Evolutionary conservation across 2,888 invertebrate genomes (phyloP).

Genomic region (Operophtera brumata): DNA sequence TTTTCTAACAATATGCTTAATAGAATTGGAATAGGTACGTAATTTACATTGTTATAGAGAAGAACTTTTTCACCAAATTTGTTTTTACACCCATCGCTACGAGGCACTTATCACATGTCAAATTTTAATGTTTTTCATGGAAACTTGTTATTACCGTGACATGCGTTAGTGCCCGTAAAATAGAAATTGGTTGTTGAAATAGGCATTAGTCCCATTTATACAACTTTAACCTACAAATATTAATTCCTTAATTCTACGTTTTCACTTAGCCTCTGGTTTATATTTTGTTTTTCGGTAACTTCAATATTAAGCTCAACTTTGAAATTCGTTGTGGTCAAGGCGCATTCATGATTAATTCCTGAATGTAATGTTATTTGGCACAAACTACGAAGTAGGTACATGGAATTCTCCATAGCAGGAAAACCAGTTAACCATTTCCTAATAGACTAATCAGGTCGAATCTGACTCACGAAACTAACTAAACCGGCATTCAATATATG

Average conservation of each 20-base stretch:
- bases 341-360: not conserved
- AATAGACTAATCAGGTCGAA: not conserved
- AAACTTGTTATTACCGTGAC: too few species aligned
- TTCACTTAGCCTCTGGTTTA: not conserved
- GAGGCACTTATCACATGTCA: too few species aligned
- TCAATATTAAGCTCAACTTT: not conserved
- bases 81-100: too few species aligned
- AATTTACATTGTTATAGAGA: too few species aligned
- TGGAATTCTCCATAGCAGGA: not conserved
- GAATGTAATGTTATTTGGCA: not conserved
- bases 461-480: not conserved
- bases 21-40: not conserved
- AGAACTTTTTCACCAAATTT: too few species aligned
- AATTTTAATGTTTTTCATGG: too few species aligned
- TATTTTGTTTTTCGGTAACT: conserved; percentile 3
- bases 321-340: not conserved
- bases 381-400: not conserved
- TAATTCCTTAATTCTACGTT: not conserved
- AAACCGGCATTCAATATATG: not conserved
- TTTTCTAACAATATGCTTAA: not conserved
- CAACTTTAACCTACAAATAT: not conserved
- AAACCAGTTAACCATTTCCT: not conserved
- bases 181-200: too few species aligned
- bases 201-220: not conserved
- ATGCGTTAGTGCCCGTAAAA: too few species aligned